A percentile compares a stretch with the other conserved stretches of the same genome.
Evolutionary conservation across 2,888 invertebrate genomes (phyloP).

Genomic region (Subacronicta megacephala): DNA sequence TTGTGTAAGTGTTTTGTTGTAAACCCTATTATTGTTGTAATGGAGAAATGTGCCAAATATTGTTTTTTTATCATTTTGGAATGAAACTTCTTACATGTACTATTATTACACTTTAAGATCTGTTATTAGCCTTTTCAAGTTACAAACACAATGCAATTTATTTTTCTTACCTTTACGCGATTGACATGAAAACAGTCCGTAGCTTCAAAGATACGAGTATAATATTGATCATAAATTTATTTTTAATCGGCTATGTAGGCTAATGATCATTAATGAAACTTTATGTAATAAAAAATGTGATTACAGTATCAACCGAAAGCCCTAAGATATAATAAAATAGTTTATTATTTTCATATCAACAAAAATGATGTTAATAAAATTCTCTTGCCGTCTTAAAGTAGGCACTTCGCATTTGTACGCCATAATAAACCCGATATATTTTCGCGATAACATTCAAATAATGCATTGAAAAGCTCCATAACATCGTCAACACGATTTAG

Average conservation of each 20-base stretch:
- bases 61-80: too few species aligned
- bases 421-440: slow-evolving; percentile 65
- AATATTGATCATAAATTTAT: too few species aligned
- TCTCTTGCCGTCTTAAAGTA: slow-evolving; percentile 54
- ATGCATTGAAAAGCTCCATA: slow-evolving; percentile 66
- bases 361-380: slow-evolving; percentile 62
- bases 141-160: too few species aligned
- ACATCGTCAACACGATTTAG: slow-evolving; percentile 47
- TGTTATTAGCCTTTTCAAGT: too few species aligned
- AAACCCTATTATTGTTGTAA: neutral
- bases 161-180: too few species aligned
- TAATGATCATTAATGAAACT: too few species aligned
- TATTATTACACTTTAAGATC: too few species aligned
- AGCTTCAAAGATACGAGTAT: too few species aligned
- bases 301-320: slow-evolving; percentile 7
- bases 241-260: too few species aligned
- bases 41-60: neutral
- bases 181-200: too few species aligned
- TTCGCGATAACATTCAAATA: slow-evolving; percentile 64
- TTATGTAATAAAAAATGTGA: slow-evolving; percentile 3
- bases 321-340: slow-evolving; percentile 32
- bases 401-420: slow-evolving; percentile 61
- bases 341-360: slow-evolving; percentile 41
- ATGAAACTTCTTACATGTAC: too few species aligned
- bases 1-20: neutral